Base-by-base conservation (phyloP, 2,113 vertebrate species). In the Elephas maximus region DNA sequence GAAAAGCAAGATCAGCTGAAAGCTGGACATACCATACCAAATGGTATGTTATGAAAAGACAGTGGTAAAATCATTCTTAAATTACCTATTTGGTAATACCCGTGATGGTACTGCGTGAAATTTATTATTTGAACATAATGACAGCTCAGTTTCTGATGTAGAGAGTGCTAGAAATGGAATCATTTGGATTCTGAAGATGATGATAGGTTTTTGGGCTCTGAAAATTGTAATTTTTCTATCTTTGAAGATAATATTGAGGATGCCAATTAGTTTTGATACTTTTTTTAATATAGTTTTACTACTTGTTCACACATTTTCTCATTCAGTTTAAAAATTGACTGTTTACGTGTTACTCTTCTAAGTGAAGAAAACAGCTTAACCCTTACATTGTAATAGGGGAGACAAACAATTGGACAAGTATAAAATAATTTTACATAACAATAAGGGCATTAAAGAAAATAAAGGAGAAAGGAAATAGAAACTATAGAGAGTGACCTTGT, bases 1-100 rank as follows among this genome's bases (percentile, higher is more conserved):
- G 84, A 63, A 91, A 92, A 71, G 79, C 10, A 51, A 60, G 44
- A 67, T 28, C 65, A 76, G 12, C 69, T 87, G 45, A 93, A 78
- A 91, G 51, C 57, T 62, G 76, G 26, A 69, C 28, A 21, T 65
- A 67, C 18, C 44, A 88, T 57, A 79, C 18, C 44, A 88, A 79
- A 74, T 81, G 11, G 11, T 71, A 3, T 80, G 78, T 69, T 82
- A 62, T 33, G 41, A 41, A 86, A 88, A 78, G 8, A 44, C 51
- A 65, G 21, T 82, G 57, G 8, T 90, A 88, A 91, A 83, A 44
- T 78, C 28, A 82, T 63, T 80, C 93, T 23, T 3, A 77, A 82
- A 48, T 93, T 14, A 33, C 84, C 20, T 77, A 41, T 76, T 90
- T 83, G 88, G 51, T 94, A 91, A 69, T 87, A 30, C 60, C 60